Evolutionary conservation across 1,140 invertebrate species (phyloP).

Genomic region (Eulimnadia texana): DNA sequence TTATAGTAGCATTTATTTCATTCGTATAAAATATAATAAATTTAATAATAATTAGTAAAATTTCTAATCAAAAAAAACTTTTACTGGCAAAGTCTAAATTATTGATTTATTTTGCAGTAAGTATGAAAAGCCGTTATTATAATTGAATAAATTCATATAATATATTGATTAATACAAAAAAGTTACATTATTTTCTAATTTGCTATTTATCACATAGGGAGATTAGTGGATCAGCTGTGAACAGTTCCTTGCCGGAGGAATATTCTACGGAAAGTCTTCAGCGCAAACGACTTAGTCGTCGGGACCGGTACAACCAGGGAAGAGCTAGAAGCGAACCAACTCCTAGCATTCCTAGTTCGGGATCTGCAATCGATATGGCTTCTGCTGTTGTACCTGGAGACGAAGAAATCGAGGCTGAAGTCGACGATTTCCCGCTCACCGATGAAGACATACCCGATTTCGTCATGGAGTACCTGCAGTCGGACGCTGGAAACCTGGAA

Average conservation of each 20-base stretch:
- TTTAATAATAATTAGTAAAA: no score
- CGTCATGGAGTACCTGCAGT: slow-evolving; percentile 9
- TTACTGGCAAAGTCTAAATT: no score
- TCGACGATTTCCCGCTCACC: slow-evolving; percentile 3
- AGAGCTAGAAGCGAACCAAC: slow-evolving; percentile 10
- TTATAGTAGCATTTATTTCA: no score
- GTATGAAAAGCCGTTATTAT: neutral
- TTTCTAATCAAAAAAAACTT: no score
- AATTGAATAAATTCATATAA: neutral
- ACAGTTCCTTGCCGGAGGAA: no score
- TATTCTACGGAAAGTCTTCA: neutral
- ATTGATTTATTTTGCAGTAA: no score
- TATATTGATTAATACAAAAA: neutral
- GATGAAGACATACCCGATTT: slow-evolving; percentile 13
- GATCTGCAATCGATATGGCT: slow-evolving; percentile 2
- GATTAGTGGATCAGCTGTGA: neutral
- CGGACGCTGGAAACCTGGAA: slow-evolving; percentile 2
- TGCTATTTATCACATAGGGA: neutral
- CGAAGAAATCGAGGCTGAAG: neutral
- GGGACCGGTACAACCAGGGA: neutral
- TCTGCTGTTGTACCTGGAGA: neutral
- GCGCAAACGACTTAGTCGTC: neutral
- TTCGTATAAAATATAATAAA: no score
- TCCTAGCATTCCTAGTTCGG: neutral
- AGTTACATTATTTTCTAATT: neutral